Percentiles rank a stretch among this genome's conserved stretches.
These are phyloP conservation scores for Leptopilina clavipes DNA, from an alignment of 1,140 invertebrate species.

Conservation along the genomic window DNA sequence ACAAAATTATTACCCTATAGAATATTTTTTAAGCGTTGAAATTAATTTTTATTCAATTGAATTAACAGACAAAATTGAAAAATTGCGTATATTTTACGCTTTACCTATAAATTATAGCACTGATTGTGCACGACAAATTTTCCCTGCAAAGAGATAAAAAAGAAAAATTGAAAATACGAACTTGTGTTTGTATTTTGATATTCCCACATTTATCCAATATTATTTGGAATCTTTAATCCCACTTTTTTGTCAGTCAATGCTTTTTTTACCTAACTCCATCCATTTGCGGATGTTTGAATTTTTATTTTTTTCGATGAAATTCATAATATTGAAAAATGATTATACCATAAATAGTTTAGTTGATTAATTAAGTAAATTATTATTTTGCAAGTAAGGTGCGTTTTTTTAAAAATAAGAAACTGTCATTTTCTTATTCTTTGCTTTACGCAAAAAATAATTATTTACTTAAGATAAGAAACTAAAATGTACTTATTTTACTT, in stretches of 20 bases:
- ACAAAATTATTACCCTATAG: background rate
- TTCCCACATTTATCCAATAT: background rate
- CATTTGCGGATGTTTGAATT: background rate
- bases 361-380: constrained; percentile 17
- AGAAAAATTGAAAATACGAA: background rate
- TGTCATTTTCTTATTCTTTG: background rate
- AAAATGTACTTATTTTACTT: background rate
- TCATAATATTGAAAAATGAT: background rate
- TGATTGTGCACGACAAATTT: background rate
- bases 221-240: background rate
- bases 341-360: background rate
- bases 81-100: constrained; percentile 21
- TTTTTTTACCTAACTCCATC: background rate
- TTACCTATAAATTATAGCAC: background rate
- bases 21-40: background rate
- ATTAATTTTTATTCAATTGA: background rate
- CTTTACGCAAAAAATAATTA: background rate
- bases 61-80: background rate
- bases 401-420: background rate
- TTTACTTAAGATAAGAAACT: background rate
- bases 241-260: too few relatives aligned
- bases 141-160: background rate
- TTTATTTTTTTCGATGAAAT: background rate
- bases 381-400: background rate
- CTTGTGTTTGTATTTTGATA: background rate